Base-by-base conservation (phyloP, 2,113 vertebrate species). In the Phylloscopus trochiloides region DNA sequence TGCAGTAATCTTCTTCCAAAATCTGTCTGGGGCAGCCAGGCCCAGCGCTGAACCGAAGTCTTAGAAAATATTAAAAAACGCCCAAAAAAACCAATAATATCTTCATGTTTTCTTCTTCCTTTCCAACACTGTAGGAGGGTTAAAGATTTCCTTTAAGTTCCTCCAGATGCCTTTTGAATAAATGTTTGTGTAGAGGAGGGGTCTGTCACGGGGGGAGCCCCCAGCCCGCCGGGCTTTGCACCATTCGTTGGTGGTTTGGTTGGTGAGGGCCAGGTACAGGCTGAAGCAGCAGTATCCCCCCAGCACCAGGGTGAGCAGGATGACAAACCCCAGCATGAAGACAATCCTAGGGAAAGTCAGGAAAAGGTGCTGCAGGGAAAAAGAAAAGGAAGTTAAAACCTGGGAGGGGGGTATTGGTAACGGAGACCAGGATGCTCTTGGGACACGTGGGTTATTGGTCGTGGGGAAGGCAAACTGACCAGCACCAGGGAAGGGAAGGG, bases 221-320 rank as follows among this genome's bases (percentile, higher is more conserved):
- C 92, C 59, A 2, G 58, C 65, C 34, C 97, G 97, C 83, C 97
- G 94, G 16, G 96, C 94, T 88, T 98, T 99, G 96, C 97, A 98
- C 99, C 99, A 99, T 89, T 99, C 99, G 0, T 99, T 99, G 43
- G 98, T 98, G 9, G 99, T 99, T 94, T 98, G 99, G 97, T 99
- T 99, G 90, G 98, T 98, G 47, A 98, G 77, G 32, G 97, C 98
- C 96, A 99, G 91, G 73, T 98, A 99, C 5, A 98, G 92, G 38
- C 82, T 96, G 94, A 99, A 99, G 90, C 98, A 93, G n/a, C 97
- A 96, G 51, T 99, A 99, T 5, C 98, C 98, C 3, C 97, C 98
- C 92, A 99, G 97, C 5, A 99, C 93, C 3, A 99, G 90, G 3
- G 98, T 98, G 87, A 99, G 96, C 29, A 99, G 97, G 58, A 98